Conservation (phyloP, 2,113 vertebrate genomes). For the Zeus faber region DNA sequence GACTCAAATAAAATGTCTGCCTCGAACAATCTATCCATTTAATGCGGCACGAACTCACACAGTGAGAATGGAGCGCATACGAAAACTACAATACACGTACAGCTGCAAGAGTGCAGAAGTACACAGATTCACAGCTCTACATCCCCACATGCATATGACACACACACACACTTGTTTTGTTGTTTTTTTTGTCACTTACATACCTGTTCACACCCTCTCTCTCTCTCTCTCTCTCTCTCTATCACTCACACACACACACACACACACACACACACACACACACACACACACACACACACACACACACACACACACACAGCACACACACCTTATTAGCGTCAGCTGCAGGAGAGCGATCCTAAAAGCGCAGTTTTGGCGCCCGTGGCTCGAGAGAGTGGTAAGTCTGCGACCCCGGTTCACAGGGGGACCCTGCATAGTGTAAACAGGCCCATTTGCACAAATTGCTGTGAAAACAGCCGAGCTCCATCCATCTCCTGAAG, state of each 20-base stretch:
- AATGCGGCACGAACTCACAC: too few relatives aligned
- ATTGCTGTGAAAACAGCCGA: slow-evolving; percentile 61
- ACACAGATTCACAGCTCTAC: too few relatives aligned
- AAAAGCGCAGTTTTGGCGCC: slow-evolving; percentile 18
- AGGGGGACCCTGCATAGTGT: slow-evolving; percentile 39
- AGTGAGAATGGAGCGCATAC: too few relatives aligned
- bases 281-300: neutral
- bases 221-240: too few relatives aligned
- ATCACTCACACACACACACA: neutral
- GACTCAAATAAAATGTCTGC: too few relatives aligned
- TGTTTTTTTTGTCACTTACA: too few relatives aligned
- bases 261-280: slow-evolving; percentile 4
- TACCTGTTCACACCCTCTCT: too few relatives aligned
- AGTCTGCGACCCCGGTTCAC: slow-evolving; percentile 34
- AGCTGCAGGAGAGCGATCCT: slow-evolving; percentile 32
- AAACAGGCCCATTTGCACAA: slow-evolving; percentile 59
- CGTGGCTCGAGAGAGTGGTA: slow-evolving; percentile 5
- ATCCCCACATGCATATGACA: too few relatives aligned
- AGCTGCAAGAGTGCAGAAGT: too few relatives aligned
- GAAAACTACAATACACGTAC: too few relatives aligned
- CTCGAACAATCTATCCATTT: too few relatives aligned
- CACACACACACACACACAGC: neutral
- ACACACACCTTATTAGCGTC: neutral
- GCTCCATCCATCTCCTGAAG: slow-evolving; percentile 30
- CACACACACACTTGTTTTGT: too few relatives aligned